Evolutionary conservation across 2,888 invertebrate species (phyloP).

Genomic region (Chydorus sphaericus): DNA sequence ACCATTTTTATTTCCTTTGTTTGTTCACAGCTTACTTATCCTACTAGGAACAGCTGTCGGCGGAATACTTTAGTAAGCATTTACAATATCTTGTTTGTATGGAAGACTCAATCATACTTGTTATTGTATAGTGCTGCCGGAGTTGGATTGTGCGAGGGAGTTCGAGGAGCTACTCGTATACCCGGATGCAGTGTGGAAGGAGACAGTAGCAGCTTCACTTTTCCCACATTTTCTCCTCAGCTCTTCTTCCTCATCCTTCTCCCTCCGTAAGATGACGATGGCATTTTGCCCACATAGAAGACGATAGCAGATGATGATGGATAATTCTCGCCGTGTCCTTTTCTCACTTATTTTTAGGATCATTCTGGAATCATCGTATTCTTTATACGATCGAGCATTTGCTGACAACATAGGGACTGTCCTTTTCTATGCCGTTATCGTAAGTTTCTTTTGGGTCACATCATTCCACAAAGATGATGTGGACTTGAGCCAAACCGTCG

Average conservation of each 20-base stretch:
- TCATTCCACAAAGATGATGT: too few species aligned
- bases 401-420: slow-evolving; percentile 38
- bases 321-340: not conserved
- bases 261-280: slow-evolving; percentile 38
- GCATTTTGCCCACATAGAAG: too few species aligned
- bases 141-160: slow-evolving; percentile 12
- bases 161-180: slow-evolving; percentile 10
- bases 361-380: slow-evolving; percentile 39
- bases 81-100: not conserved
- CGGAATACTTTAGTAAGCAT: slow-evolving; percentile 30
- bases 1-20: slow-evolving; percentile 15
- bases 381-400: slow-evolving; percentile 38
- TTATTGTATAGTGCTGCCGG: slow-evolving; percentile 21
- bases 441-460: too few species aligned
- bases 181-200: not conserved
- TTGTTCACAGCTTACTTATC: slow-evolving; percentile 33
- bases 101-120: not conserved
- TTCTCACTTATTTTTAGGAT: slow-evolving; percentile 26
- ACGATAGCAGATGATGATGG: too few species aligned
- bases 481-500: too few species aligned
- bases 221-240: slow-evolving; percentile 27
- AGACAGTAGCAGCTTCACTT: slow-evolving; percentile 18
- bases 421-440: slow-evolving; percentile 37
- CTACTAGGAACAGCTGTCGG: slow-evolving; percentile 33
- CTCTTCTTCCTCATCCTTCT: slow-evolving; percentile 37